phyloP scores from a whole-genome alignment of 2,888 invertebrate species.

The Acutogordius australiensis region DNA sequence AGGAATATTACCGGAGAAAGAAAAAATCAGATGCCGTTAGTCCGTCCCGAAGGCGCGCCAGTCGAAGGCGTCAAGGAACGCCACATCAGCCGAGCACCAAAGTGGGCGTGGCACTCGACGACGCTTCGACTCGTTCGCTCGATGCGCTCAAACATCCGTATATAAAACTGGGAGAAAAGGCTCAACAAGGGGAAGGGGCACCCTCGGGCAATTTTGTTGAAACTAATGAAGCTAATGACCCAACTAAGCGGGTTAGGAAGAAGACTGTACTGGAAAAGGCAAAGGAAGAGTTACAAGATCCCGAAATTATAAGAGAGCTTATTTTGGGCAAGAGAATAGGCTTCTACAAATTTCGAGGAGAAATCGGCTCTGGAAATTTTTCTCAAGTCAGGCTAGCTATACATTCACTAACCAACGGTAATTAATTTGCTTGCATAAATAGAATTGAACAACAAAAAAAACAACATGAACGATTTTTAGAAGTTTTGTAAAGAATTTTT shows the following conservation, averaged over 20 bases:
- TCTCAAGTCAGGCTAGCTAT: constrained; percentile 45
- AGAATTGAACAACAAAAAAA: no score
- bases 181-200: background rate
- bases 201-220: background rate
- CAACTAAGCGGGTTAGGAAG: background rate
- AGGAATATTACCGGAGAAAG: background rate
- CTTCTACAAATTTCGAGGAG: constrained; percentile 41
- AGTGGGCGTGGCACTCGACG: background rate
- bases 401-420: constrained; percentile 42
- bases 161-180: background rate
- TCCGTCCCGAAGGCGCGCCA: background rate
- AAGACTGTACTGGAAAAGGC: constrained; percentile 5
- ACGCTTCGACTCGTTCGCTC: background rate
- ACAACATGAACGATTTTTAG: no score
- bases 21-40: background rate
- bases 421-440: no score
- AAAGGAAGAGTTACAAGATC: constrained; percentile 17
- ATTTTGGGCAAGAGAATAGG: constrained; percentile 42
- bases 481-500: no score
- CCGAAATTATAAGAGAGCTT: constrained; percentile 30
- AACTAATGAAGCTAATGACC: background rate
- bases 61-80: background rate
- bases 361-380: constrained; percentile 46
- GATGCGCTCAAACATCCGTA: background rate
- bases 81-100: background rate